Percentiles rank a stretch among this genome's conserved stretches.
These are phyloP conservation scores for Hypena proboscidalis DNA, from an alignment of 2,888 invertebrate species.

Conservation along the genomic window DNA sequence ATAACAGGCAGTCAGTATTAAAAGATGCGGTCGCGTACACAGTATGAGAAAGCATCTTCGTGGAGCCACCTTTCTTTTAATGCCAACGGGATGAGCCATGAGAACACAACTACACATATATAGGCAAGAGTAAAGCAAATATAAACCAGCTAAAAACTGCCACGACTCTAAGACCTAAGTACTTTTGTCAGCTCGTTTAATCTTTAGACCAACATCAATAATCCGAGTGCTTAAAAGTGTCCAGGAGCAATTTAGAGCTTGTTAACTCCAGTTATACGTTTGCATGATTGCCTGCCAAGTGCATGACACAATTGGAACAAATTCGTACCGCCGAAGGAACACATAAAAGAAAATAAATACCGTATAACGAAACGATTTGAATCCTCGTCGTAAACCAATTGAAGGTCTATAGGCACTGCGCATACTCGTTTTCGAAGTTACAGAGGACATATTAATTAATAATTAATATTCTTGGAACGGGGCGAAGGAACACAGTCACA, in stretches of 20 bases:
- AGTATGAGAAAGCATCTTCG: too few species aligned
- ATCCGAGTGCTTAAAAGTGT: constrained; percentile 23
- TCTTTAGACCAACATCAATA: constrained; percentile 17
- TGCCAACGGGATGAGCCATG: too few species aligned
- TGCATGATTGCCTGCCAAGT: constrained; percentile 31
- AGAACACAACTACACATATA: too few species aligned
- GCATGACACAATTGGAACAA: constrained; percentile 36
- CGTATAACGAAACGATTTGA: constrained; percentile 81
- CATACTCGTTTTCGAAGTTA: constrained; percentile 78
- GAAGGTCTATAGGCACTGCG: constrained; percentile 78
- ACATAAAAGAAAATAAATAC: constrained; percentile 62
- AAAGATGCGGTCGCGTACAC: too few species aligned
- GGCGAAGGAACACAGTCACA: constrained; percentile 47
- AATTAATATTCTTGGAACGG: constrained; percentile 30
- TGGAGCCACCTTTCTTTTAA: too few species aligned
- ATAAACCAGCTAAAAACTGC: too few species aligned
- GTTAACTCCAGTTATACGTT: constrained; percentile 29
- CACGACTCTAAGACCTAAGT: too few species aligned
- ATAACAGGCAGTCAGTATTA: too few species aligned
- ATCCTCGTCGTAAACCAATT: constrained; percentile 79
- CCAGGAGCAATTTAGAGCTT: constrained; percentile 28
- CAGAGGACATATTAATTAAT: constrained; percentile 77
- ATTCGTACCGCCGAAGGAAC: constrained; percentile 34
- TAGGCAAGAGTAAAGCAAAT: too few species aligned
- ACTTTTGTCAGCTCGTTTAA: constrained; percentile 5